These are phyloP conservation scores for Nilaparvata lugens DNA, from an alignment of 1,140 invertebrate genomes.

Conservation along the genomic window DNA sequence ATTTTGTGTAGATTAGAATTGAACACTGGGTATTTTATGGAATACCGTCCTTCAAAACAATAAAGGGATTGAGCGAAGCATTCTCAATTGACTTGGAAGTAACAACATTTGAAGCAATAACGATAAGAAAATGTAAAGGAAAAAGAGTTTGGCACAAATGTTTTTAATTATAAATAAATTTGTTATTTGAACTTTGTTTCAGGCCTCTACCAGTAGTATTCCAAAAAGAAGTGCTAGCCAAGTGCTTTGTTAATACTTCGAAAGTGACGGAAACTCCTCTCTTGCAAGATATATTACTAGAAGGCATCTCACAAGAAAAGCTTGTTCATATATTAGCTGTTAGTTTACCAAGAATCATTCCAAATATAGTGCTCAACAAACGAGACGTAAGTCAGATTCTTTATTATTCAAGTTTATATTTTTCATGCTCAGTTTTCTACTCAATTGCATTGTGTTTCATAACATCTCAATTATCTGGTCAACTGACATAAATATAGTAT, in stretches of 20 bases:
- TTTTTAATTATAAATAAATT: constrained; percentile 1
- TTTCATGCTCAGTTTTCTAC: neutral
- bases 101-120: no score
- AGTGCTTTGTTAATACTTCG: constrained; percentile 36
- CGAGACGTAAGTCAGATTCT: constrained; percentile 40
- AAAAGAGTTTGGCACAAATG: no score
- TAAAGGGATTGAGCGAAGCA: no score
- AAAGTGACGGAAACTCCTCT: constrained; percentile 28
- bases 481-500: no score
- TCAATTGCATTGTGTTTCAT: no score
- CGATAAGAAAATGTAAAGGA: no score
- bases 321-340: constrained; percentile 38
- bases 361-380: constrained; percentile 59
- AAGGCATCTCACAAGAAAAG: constrained; percentile 34
- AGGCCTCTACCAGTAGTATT: constrained; percentile 43
- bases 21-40: no score
- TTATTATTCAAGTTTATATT: constrained; percentile 2
- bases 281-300: constrained; percentile 37
- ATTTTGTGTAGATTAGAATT: no score
- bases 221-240: constrained; percentile 40
- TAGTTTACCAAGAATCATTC: constrained; percentile 51
- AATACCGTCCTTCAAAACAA: no score
- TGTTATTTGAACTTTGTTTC: constrained; percentile 14
- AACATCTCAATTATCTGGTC: no score
- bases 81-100: no score